Evolutionary conservation across 2,888 invertebrate species (phyloP).

Genomic region (Heliconius erato): DNA sequence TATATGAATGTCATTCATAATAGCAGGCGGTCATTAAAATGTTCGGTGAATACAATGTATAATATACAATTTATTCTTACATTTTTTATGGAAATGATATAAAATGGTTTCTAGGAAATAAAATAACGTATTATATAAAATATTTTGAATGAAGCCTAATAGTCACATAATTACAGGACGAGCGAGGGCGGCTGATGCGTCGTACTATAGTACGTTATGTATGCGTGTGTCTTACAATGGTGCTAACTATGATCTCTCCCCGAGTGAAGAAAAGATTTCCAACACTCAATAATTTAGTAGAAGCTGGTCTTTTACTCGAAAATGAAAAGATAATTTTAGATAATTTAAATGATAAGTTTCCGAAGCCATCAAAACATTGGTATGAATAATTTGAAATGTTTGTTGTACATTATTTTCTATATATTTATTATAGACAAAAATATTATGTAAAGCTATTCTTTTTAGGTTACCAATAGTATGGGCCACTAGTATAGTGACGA

Average conservation of each 20-base stretch:
- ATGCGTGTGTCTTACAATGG: constrained; percentile 95
- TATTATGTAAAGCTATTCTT: not conserved
- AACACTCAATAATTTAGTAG: constrained; percentile 92
- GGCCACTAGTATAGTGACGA: constrained; percentile 95
- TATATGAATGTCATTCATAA: not conserved
- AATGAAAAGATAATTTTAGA: constrained; percentile 93
- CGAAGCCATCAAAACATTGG: constrained; percentile 95
- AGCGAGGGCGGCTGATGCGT: constrained; percentile 92
- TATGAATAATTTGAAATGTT: constrained; percentile 59
- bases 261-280: constrained; percentile 96
- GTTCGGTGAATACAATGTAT: not conserved
- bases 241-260: constrained; percentile 94
- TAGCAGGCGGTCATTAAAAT: not conserved
- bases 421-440: not conserved
- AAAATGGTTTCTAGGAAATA: not conserved
- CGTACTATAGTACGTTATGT: constrained; percentile 93
- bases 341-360: constrained; percentile 92
- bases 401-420: constrained; percentile 1
- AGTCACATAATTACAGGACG: constrained; percentile 85
- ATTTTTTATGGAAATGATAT: not conserved
- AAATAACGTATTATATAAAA: not conserved
- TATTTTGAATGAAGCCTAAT: constrained; percentile 9
- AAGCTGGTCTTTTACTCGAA: constrained; percentile 92
- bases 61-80: not conserved
- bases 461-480: constrained; percentile 93